A percentile compares a stretch with the other conserved stretches of the same genome.
phyloP scores from a whole-genome alignment of 2,797 vertebrate species.

The Moxostoma hubbsi region DNA sequence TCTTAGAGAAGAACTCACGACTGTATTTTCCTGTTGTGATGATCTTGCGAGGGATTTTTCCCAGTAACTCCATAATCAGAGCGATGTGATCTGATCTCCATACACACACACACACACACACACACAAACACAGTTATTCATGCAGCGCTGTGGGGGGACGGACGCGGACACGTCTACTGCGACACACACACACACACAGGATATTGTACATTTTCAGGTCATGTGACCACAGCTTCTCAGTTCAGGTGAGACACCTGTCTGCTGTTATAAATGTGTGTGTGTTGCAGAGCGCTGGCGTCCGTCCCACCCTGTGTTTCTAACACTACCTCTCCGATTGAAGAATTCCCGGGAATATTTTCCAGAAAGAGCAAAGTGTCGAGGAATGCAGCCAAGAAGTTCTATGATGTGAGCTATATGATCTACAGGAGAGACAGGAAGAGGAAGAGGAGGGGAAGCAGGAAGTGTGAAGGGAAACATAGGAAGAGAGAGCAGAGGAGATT shows the following conservation, averaged over 20 bases:
- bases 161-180: conserved; percentile 78
- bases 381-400: conserved; percentile 99
- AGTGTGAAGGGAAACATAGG: not conserved
- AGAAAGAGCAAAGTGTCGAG: conserved; percentile 99
- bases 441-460: not conserved
- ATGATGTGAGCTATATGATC: conserved; percentile 99
- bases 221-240: not conserved
- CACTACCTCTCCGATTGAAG: conserved; percentile 99
- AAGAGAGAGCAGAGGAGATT: not conserved
- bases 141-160: conserved; percentile 79
- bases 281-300: conserved; percentile 45
- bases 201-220: not conserved
- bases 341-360: conserved; percentile 99
- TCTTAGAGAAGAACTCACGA: conserved; percentile 99
- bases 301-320: conserved; percentile 80
- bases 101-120: conserved; percentile 55
- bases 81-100: conserved; percentile 96
- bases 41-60: conserved; percentile 98
- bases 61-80: conserved; percentile 99
- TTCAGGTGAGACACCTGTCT: not conserved
- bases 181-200: conserved; percentile 73
- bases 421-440: conserved; percentile 79
- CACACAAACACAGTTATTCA: conserved; percentile 68
- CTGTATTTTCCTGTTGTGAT: conserved; percentile 97
- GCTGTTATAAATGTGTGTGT: not conserved